phyloP scores from a whole-genome alignment of 2,888 invertebrate genomes.

The Lasiommata megera region DNA sequence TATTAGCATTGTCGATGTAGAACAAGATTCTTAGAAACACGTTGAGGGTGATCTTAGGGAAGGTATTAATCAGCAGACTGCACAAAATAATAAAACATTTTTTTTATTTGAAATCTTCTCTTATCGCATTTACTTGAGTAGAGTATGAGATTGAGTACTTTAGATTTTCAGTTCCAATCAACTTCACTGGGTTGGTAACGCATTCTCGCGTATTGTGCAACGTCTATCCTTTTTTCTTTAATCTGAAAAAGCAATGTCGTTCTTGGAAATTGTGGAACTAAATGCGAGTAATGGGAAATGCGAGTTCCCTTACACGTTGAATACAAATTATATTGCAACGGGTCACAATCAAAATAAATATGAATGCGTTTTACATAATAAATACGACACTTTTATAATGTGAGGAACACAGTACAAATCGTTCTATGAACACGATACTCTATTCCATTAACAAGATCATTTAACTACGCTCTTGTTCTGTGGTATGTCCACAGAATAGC shows the following conservation, averaged over 20 bases:
- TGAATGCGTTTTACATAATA: background rate
- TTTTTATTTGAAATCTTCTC: no score
- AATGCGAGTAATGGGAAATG: conserved; percentile 26
- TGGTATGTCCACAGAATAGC: no score
- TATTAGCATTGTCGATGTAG: no score
- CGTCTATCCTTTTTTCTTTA: background rate
- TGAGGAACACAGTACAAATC: background rate
- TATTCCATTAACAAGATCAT: no score
- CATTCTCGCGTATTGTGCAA: background rate
- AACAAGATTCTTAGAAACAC: no score
- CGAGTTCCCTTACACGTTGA: conserved; percentile 23
- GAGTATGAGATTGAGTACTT: no score
- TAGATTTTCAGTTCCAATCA: background rate
- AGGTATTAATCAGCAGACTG: no score
- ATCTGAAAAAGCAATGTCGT: background rate
- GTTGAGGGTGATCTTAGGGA: no score
- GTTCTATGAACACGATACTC: no score
- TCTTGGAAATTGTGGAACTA: conserved; percentile 26
- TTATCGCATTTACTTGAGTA: no score
- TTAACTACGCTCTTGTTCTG: no score
- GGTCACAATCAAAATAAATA: conserved; percentile 3
- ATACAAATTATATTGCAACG: conserved; percentile 27
- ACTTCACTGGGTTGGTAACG: background rate
- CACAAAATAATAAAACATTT: no score
- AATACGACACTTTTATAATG: background rate